These are phyloP conservation scores for Potamilus streckersoni DNA, from an alignment of 1,140 invertebrate species.

Conservation along the genomic window DNA sequence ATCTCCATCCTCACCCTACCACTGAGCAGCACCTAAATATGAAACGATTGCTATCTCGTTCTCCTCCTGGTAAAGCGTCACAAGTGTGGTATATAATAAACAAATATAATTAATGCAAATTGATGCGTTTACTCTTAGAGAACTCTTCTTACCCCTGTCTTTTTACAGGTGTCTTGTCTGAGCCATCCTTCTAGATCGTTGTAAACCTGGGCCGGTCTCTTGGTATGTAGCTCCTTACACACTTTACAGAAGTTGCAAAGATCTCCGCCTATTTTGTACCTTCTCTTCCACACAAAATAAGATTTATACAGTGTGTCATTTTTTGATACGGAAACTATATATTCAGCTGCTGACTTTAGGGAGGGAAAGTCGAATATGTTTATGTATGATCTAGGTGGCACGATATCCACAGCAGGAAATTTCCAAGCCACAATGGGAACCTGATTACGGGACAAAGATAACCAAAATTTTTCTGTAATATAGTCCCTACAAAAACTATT, in stretches of 20 bases:
- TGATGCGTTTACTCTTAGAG: too few relatives aligned
- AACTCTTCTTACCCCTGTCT: constrained; percentile 13
- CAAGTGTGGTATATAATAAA: too few relatives aligned
- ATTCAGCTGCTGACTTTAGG: constrained; percentile 85
- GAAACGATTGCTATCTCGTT: too few relatives aligned
- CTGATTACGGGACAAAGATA: constrained; percentile 39
- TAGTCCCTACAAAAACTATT: constrained; percentile 66
- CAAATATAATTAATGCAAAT: too few relatives aligned
- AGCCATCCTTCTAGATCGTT: constrained; percentile 51
- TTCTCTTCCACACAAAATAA: constrained; percentile 61
- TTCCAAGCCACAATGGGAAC: constrained; percentile 59
- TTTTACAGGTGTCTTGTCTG: constrained; percentile 37
- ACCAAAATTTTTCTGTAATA: constrained; percentile 66
- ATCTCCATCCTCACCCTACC: too few relatives aligned
- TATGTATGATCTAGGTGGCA: constrained; percentile 82
- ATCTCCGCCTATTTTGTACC: constrained; percentile 36
- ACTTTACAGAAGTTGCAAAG: constrained; percentile 39
- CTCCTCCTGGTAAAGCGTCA: too few relatives aligned
- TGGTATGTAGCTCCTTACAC: constrained; percentile 47
- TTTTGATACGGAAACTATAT: constrained; percentile 75
- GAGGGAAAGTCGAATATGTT: constrained; percentile 95
- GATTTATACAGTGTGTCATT: constrained; percentile 58
- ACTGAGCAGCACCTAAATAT: too few relatives aligned
- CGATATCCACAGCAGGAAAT: constrained; percentile 56
- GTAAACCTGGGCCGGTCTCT: constrained; percentile 44